Evolutionary conservation across 92 coral and sea anemone species (phyloP).

Genomic region (Siderastrea radians): DNA sequence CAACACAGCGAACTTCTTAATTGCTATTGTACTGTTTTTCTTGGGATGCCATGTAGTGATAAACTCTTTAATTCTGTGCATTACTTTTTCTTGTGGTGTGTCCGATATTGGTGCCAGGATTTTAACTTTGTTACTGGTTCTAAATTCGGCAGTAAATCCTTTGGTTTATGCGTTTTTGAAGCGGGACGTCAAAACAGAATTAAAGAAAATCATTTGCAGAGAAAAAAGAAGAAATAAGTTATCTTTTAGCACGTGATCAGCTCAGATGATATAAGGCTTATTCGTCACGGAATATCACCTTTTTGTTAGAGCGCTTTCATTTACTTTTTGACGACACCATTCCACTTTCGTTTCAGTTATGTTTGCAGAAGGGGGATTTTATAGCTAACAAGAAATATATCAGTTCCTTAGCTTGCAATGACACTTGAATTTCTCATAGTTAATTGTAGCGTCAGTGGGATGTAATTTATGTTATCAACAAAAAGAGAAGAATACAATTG

Average conservation of each 20-base stretch:
- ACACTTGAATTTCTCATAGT: no score
- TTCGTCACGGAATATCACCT: neutral
- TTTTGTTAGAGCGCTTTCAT: neutral
- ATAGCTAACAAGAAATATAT: no score
- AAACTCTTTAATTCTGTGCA: slow-evolving; percentile 18
- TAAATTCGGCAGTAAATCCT: slow-evolving; percentile 30
- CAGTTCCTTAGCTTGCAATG: no score
- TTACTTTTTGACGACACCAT: no score
- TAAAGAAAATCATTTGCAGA: neutral
- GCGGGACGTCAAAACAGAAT: slow-evolving; percentile 13
- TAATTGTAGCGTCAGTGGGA: no score
- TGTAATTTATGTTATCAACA: no score
- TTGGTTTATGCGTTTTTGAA: slow-evolving; percentile 31
- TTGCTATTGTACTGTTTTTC: slow-evolving; percentile 2
- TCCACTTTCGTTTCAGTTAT: no score
- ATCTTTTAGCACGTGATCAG: neutral
- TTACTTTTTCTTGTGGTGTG: neutral
- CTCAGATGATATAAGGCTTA: neutral
- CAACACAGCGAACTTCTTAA: neutral
- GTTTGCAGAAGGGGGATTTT: no score
- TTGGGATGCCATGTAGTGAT: slow-evolving; percentile 15
- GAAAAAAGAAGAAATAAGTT: neutral
- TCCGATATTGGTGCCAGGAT: neutral
- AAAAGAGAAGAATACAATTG: no score
- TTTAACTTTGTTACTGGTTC: neutral